phyloP scores from a whole-genome alignment of 2,888 invertebrate genomes.

The Mystacides longicornis region DNA sequence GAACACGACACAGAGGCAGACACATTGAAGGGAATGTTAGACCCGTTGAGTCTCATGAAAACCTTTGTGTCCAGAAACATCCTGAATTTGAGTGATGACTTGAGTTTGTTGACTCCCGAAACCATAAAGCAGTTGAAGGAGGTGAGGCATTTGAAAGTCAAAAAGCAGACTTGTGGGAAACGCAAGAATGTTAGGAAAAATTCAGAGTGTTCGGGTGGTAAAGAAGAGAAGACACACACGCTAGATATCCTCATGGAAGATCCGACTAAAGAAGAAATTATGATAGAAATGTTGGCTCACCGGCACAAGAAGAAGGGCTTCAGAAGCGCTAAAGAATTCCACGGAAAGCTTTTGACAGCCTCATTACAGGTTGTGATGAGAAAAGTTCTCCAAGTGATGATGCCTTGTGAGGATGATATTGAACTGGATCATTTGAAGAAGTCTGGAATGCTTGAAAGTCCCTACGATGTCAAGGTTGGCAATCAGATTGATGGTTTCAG shows the following conservation, averaged over 20 bases:
- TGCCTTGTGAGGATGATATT: constrained; percentile 6
- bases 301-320: constrained; percentile 4
- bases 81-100: constrained; percentile 8
- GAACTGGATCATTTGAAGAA: background rate
- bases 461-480: constrained; percentile 12
- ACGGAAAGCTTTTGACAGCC: constrained; percentile 13
- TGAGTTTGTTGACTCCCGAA: constrained; percentile 37
- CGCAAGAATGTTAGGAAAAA: constrained; percentile 6
- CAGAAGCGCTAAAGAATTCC: background rate
- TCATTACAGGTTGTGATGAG: constrained; percentile 17
- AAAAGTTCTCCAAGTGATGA: constrained; percentile 19
- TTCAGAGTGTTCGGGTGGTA: background rate
- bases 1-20: background rate
- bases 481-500: constrained; percentile 15
- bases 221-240: background rate
- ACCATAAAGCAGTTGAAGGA: constrained; percentile 45
- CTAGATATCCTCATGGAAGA: constrained; percentile 1
- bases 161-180: constrained; percentile 13
- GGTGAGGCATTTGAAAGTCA: constrained; percentile 33
- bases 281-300: constrained; percentile 10
- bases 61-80: background rate
- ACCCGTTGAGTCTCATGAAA: background rate
- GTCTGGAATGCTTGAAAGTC: background rate
- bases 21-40: background rate
- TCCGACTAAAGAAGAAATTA: constrained; percentile 13